These are phyloP conservation scores for Pachypsylla venusta DNA, from an alignment of 1,140 invertebrate genomes.

Conservation along the genomic window DNA sequence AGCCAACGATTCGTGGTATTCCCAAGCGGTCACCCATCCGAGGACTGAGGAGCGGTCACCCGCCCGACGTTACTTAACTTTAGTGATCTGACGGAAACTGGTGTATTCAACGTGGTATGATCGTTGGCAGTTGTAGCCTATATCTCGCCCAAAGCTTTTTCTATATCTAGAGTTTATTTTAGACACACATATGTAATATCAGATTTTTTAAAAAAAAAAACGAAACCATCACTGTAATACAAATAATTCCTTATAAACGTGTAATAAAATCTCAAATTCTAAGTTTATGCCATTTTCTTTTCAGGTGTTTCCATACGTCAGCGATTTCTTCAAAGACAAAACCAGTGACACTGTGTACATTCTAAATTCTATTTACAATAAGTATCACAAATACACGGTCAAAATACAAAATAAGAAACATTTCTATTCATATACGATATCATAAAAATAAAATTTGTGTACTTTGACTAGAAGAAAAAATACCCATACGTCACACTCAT, in stretches of 20 bases:
- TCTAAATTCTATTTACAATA: background rate
- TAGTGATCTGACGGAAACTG: too few relatives aligned
- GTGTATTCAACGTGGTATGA: too few relatives aligned
- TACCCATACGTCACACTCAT: too few relatives aligned
- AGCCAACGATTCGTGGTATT: too few relatives aligned
- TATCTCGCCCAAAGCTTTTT: too few relatives aligned
- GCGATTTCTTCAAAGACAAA: background rate
- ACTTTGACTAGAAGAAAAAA: too few relatives aligned
- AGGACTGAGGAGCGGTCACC: too few relatives aligned
- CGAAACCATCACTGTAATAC: background rate
- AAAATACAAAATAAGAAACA: background rate
- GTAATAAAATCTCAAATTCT: background rate
- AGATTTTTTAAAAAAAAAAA: background rate
- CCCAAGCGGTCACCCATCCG: too few relatives aligned
- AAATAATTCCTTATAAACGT: background rate
- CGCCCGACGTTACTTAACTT: too few relatives aligned
- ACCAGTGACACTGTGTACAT: background rate
- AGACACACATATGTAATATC: background rate
- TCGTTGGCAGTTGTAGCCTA: background rate
- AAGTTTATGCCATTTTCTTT: background rate
- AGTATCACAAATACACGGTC: background rate
- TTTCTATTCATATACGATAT: background rate
- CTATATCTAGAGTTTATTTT: too few relatives aligned
- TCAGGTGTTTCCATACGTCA: background rate
- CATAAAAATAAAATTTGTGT: too few relatives aligned